Percentiles rank a stretch among this genome's conserved stretches.
Conservation (phyloP, 2,113 vertebrate species). For the Eptatretus burgeri region DNA sequence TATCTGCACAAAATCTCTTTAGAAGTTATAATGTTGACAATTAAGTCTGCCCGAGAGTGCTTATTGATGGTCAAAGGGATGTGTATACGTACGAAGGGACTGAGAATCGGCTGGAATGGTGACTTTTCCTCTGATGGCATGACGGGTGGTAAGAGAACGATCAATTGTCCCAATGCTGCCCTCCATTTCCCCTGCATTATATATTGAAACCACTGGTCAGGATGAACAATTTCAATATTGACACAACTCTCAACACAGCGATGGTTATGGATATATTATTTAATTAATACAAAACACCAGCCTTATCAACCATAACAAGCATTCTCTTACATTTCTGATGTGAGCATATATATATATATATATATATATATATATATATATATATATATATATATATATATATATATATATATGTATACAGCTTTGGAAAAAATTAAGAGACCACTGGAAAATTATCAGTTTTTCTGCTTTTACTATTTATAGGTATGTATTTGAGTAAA, state of each 20-base stretch:
- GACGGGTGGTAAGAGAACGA: constrained; percentile 36
- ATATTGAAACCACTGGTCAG: constrained; percentile 16
- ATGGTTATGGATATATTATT: too few species aligned
- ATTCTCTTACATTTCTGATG: neutral
- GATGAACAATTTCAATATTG: too few species aligned
- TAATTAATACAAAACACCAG: neutral
- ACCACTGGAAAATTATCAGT: too few species aligned
- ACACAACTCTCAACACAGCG: too few species aligned
- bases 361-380: neutral
- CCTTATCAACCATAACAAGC: neutral
- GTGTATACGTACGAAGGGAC: constrained; percentile 34
- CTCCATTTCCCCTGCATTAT: constrained; percentile 41
- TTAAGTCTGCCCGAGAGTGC: neutral
- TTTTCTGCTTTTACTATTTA: too few species aligned
- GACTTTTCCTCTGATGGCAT: constrained; percentile 48
- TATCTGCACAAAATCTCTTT: neutral
- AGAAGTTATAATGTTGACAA: neutral
- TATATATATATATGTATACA: too few species aligned
- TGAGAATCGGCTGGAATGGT: constrained; percentile 82
- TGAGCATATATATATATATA: neutral
- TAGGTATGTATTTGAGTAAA: too few species aligned
- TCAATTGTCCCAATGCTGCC: constrained; percentile 61
- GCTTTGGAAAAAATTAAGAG: too few species aligned
- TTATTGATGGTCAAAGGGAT: neutral
- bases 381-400: neutral